phyloP scores from a whole-genome alignment of 2,888 invertebrate species.

The Biston betularia region DNA sequence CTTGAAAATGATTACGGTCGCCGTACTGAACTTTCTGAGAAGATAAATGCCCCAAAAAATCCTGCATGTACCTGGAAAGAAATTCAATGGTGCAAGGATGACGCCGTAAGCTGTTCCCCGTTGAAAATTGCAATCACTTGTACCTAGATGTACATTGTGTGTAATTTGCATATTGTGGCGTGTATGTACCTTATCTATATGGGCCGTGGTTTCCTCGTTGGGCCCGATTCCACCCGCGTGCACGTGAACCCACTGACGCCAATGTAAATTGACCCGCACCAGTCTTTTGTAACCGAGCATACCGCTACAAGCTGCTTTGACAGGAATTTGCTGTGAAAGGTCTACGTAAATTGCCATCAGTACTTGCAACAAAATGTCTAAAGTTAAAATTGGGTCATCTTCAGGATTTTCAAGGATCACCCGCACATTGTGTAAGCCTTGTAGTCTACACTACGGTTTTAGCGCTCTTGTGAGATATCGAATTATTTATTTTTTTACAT shows the following conservation, averaged over 20 bases:
- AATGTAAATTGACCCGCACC: slow-evolving; percentile 33
- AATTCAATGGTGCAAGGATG: background rate
- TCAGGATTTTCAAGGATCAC: slow-evolving; percentile 13
- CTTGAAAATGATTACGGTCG: no score
- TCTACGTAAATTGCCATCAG: slow-evolving; percentile 29
- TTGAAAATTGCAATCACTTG: slow-evolving; percentile 2
- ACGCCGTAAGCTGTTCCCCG: slow-evolving; percentile 15
- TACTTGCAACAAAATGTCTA: slow-evolving; percentile 15
- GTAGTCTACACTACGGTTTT: no score
- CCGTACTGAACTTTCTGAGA: no score
- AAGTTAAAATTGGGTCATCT: slow-evolving; percentile 24
- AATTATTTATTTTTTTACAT: no score
- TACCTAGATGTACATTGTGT: slow-evolving; percentile 55
- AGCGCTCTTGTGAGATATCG: no score
- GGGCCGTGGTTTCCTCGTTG: slow-evolving; percentile 78
- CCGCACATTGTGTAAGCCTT: no score
- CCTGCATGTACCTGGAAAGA: no score
- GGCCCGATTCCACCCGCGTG: slow-evolving; percentile 61
- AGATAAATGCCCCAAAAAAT: no score
- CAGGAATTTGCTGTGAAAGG: slow-evolving; percentile 21
- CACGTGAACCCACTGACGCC: slow-evolving; percentile 36
- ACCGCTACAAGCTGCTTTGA: slow-evolving; percentile 26
- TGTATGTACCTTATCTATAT: slow-evolving; percentile 72
- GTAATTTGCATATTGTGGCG: slow-evolving; percentile 60
- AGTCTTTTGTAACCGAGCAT: slow-evolving; percentile 38